Base-by-base conservation (phyloP, 1,140 invertebrate genomes). In the Eupristina koningsbergeri region DNA sequence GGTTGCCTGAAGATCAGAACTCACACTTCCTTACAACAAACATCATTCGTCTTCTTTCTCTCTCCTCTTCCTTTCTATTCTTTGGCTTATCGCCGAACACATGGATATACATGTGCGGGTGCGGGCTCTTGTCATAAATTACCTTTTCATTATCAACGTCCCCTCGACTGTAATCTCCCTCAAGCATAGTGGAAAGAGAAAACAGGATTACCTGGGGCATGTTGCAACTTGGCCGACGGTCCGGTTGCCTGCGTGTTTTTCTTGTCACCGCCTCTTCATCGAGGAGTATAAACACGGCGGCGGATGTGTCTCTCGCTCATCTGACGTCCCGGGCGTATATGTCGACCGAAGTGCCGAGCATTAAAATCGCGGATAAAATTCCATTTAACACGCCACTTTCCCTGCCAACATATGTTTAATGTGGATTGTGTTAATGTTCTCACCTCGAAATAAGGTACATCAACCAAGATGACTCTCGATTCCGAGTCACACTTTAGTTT, bases 101-200 rank as follows among this genome's bases (percentile, higher is more conserved):
- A 74, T 26, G 83, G 67, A 78, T 74, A 83, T 85, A 87, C 86
- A 86, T 85, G 84, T 81, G 85, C 84, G 86, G 86, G 79, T 84
- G 79, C 69, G 39, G 78, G 84, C 36, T 71, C 86, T 80, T 86
- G 73, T 87, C 87, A 87, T 89, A 89, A 90, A 89, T 89, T 90
- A 88, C 86, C 86, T 87, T 88, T 88, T 87, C 87, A 87, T 90
- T 89, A 89, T 90, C 88, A 89, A 83, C 85, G 86, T 86, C 85
- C 86, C 86, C 80, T 87, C 39, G 82, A 81, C 71, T 61, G 71
- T 80, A 86, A 85, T 84, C 83, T 81, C 81, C 85, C 79, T 82
- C 80, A 81, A 75, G 63, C 39, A 50, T 50, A 39, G 13, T 13
- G 34, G 69, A 71, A 50, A 39, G 69, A 67, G 73, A 50, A 73